Percentiles rank a stretch among this genome's conserved stretches.
Evolutionary conservation across 2,797 vertebrate genomes (phyloP).

Genomic region (Sebastolobus altivelis): DNA sequence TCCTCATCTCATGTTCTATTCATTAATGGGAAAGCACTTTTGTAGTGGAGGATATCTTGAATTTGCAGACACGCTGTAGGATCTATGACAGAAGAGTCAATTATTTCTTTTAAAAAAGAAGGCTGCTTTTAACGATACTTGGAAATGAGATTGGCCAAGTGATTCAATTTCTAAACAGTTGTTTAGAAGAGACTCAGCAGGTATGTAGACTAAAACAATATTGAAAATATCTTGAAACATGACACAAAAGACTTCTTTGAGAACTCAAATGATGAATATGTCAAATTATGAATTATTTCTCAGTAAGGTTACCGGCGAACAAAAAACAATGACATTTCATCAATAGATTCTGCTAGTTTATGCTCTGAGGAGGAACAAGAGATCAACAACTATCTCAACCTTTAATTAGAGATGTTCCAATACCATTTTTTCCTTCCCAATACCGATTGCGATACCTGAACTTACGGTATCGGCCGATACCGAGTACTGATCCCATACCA

Average conservation of each 20-base stretch:
- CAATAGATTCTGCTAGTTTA: neutral
- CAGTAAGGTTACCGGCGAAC: neutral
- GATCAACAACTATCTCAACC: neutral
- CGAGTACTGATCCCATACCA: too few relatives aligned
- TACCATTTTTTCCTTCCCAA: too few relatives aligned
- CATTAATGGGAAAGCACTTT: constrained; percentile 79
- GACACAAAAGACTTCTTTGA: constrained; percentile 13
- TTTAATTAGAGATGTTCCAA: too few relatives aligned
- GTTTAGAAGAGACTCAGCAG: constrained; percentile 50
- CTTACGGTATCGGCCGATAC: too few relatives aligned
- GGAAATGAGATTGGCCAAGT: constrained; percentile 54
- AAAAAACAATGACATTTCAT: neutral
- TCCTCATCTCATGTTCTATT: constrained; percentile 80
- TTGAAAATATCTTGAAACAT: constrained; percentile 37
- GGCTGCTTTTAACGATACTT: constrained; percentile 33
- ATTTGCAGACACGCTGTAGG: constrained; percentile 75
- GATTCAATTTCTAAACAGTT: constrained; percentile 55
- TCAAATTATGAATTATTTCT: neutral
- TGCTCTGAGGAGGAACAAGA: neutral
- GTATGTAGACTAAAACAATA: constrained; percentile 22
- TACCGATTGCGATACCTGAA: too few relatives aligned
- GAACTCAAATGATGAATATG: constrained; percentile 8
- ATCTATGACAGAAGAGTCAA: constrained; percentile 65
- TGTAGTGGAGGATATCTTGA: constrained; percentile 79
- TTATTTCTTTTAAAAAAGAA: constrained; percentile 48